Evolutionary conservation across 2,797 vertebrate species (phyloP).

Genomic region (Steatocranus sp.): DNA sequence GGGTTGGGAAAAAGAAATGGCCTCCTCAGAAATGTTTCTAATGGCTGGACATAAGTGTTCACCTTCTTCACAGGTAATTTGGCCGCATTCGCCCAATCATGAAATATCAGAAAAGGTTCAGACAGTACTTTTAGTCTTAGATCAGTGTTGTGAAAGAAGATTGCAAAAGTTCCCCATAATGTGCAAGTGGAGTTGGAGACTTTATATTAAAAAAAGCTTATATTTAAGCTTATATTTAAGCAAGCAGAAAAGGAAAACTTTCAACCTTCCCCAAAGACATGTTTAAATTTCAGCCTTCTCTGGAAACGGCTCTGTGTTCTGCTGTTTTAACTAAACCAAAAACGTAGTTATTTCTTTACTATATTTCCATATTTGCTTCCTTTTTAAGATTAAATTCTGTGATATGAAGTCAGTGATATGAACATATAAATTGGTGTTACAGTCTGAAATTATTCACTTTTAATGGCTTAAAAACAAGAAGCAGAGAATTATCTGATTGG

Average conservation of each 20-base stretch:
- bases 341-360: background rate
- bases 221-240: rapidly evolving
- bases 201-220: background rate
- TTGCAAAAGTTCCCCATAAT: background rate
- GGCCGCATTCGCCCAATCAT: background rate
- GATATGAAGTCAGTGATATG: background rate
- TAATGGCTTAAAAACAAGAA: background rate
- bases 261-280: background rate
- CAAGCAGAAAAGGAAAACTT: background rate
- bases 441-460: background rate
- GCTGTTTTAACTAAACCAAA: background rate
- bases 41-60: background rate
- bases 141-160: background rate
- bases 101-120: background rate
- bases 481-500: background rate
- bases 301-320: rapidly evolving
- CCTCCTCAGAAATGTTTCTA: background rate
- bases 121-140: background rate
- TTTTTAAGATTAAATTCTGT: background rate
- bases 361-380: background rate
- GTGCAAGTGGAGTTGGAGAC: background rate
- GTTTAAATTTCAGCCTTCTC: background rate
- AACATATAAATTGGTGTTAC: background rate
- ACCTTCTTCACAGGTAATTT: background rate
- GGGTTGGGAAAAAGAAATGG: background rate